phyloP scores from a whole-genome alignment of 2,888 invertebrate species.

The Drosophila trichaetosa region DNA sequence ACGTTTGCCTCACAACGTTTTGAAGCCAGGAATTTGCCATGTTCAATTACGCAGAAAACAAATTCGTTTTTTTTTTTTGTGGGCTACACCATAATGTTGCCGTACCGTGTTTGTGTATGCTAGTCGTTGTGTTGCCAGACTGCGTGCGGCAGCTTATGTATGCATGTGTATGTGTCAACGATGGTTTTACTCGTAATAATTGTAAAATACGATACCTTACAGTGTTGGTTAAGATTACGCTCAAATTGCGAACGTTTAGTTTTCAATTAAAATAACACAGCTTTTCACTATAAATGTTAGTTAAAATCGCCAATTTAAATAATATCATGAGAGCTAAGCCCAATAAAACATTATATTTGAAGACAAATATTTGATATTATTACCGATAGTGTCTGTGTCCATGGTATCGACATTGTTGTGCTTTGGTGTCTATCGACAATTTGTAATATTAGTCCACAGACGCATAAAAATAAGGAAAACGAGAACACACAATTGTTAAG shows the following conservation, averaged over 20 bases:
- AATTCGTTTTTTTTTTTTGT: constrained; percentile 49
- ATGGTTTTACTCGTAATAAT: neutral
- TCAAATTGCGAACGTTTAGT: neutral
- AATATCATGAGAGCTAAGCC: neutral
- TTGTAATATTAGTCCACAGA: neutral
- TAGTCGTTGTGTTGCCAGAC: constrained; percentile 40
- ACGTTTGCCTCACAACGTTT: constrained; percentile 8
- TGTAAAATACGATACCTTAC: neutral
- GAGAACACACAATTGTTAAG: constrained; percentile 7
- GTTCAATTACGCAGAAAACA: constrained; percentile 60
- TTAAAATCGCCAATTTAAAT: neutral
- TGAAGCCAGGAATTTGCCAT: constrained; percentile 25
- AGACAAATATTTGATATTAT: neutral
- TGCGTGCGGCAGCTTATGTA: neutral
- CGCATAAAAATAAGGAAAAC: neutral
- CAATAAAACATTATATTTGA: neutral
- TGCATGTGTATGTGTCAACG: neutral
- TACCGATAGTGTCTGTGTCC: neutral
- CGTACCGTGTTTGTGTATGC: constrained; percentile 63
- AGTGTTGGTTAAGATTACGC: neutral
- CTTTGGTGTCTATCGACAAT: constrained; percentile 4
- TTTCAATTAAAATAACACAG: neutral
- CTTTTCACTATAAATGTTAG: too few species aligned
- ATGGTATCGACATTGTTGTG: constrained; percentile 7
- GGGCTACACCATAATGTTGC: constrained; percentile 42